Conservation (phyloP, 2,113 vertebrate genomes). For the Lathamus discolor region DNA sequence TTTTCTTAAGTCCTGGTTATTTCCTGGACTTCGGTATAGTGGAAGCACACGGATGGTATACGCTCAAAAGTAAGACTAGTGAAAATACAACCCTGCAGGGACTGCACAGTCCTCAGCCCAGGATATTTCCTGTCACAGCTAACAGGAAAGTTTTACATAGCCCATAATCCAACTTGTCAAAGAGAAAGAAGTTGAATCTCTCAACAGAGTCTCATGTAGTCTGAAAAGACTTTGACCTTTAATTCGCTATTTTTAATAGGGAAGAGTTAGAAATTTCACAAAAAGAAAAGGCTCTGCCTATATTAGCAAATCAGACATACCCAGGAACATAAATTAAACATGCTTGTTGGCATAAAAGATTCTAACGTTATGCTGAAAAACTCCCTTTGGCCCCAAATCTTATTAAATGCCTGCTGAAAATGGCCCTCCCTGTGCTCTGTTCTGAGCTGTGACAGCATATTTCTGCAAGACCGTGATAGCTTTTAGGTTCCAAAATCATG, state of each 20-base stretch:
- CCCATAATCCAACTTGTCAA: background rate
- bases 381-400: background rate
- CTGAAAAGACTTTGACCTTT: slow-evolving; percentile 15
- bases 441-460: background rate
- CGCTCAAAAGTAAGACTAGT: background rate
- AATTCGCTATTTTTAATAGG: background rate
- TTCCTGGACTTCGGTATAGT: background rate
- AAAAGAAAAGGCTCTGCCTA: background rate
- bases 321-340: background rate
- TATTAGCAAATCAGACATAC: background rate
- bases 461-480: background rate
- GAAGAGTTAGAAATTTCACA: background rate
- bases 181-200: background rate
- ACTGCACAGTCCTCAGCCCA: background rate
- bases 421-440: background rate
- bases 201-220: background rate
- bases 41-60: background rate
- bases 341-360: background rate
- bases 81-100: background rate
- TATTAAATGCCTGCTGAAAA: background rate
- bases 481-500: background rate
- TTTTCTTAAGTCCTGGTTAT: background rate
- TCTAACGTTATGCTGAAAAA: background rate
- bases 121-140: background rate
- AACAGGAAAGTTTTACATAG: background rate